Evolutionary conservation across 2,888 invertebrate species (phyloP).

Genomic region (Thecophora atra): DNA sequence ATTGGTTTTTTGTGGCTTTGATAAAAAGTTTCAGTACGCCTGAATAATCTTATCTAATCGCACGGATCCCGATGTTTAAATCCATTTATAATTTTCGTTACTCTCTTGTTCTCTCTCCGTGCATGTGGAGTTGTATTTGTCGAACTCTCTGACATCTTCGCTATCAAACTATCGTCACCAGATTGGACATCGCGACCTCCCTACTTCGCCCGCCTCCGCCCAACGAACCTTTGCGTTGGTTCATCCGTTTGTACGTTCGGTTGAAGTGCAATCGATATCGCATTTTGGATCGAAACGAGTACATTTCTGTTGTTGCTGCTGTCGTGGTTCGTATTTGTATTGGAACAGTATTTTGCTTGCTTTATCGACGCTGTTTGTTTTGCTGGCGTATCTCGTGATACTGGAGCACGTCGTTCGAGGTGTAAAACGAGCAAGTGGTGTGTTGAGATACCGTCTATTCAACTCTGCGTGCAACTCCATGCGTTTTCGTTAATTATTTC

Average conservation of each 20-base stretch:
- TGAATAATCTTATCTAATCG: background rate
- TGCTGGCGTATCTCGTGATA: slow-evolving; percentile 25
- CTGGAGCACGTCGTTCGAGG: background rate
- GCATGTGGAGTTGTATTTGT: background rate
- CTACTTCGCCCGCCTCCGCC: background rate
- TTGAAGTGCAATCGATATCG: slow-evolving; percentile 19
- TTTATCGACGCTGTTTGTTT: slow-evolving; percentile 20
- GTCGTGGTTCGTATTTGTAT: background rate
- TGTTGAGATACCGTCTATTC: background rate
- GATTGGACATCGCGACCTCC: slow-evolving; percentile 6
- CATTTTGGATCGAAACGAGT: slow-evolving; percentile 23
- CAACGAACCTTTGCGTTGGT: background rate
- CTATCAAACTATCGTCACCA: background rate
- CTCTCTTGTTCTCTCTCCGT: background rate
- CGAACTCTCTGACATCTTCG: slow-evolving; percentile 4
- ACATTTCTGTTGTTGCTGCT: background rate
- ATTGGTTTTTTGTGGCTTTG: background rate
- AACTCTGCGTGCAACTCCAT: background rate
- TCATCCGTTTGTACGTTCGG: slow-evolving; percentile 7
- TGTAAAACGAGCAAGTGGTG: background rate
- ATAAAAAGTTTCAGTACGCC: slow-evolving; percentile 5
- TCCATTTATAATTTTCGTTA: background rate
- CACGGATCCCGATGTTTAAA: no score
- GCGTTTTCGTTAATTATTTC: no score
- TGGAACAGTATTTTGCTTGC: slow-evolving; percentile 11